A percentile compares a stretch with the other conserved stretches of the same genome.
phyloP scores from a whole-genome alignment of 2,888 invertebrate species.

The Drosophila mercatorum region DNA sequence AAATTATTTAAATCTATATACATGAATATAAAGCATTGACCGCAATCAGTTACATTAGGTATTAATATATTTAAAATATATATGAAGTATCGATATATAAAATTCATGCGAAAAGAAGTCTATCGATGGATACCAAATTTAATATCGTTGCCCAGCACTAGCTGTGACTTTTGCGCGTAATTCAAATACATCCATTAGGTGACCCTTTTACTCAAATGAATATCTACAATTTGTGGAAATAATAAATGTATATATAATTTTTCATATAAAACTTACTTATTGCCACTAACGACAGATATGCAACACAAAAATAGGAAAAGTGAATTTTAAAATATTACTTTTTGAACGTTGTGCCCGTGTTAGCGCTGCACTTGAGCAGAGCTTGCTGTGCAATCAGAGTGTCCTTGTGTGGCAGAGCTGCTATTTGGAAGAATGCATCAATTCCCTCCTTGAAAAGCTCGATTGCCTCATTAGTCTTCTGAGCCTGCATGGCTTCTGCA shows the following conservation, averaged over 20 bases:
- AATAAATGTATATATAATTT: slow-evolving; percentile 12
- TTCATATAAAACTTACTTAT: slow-evolving; percentile 15
- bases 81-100: neutral
- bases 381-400: slow-evolving; percentile 90
- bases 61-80: too few relatives aligned
- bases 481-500: slow-evolving; percentile 85
- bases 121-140: neutral
- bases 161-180: neutral
- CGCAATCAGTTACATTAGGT: too few relatives aligned
- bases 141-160: slow-evolving; percentile 17
- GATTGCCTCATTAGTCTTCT: slow-evolving; percentile 86
- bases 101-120: neutral
- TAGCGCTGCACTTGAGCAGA: slow-evolving; percentile 88
- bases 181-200: neutral
- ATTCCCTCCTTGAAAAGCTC: slow-evolving; percentile 86
- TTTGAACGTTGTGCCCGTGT: slow-evolving; percentile 80
- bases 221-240: slow-evolving; percentile 8
- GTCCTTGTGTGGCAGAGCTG: slow-evolving; percentile 88
- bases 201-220: neutral
- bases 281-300: neutral
- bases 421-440: slow-evolving; percentile 87
- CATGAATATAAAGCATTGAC: too few relatives aligned
- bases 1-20: neutral
- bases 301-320: slow-evolving; percentile 16
- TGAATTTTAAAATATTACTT: slow-evolving; percentile 44